These are phyloP conservation scores for Nymphalis io DNA, from an alignment of 1,140 invertebrate species.

Conservation along the genomic window DNA sequence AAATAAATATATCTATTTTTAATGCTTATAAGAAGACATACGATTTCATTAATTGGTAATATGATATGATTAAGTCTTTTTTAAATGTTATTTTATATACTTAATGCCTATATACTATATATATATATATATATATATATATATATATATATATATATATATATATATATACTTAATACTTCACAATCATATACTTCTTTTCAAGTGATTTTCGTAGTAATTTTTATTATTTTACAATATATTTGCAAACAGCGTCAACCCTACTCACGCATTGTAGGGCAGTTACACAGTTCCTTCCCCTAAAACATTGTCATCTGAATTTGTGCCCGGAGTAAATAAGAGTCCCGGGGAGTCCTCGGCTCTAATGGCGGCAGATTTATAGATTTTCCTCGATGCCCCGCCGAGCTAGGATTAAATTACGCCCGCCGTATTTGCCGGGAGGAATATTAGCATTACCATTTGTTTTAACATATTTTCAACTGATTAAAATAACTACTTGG, in stretches of 20 bases:
- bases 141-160: no score
- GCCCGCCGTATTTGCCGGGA: slow-evolving; percentile 70
- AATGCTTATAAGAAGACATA: no score
- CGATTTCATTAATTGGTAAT: no score
- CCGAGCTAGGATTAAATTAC: slow-evolving; percentile 75
- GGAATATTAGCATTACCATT: slow-evolving; percentile 76
- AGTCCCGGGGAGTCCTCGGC: slow-evolving; percentile 71
- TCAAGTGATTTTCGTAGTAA: no score
- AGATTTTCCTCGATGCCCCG: slow-evolving; percentile 77
- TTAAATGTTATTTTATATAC: no score
- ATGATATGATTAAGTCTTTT: no score
- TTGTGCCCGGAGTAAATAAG: slow-evolving; percentile 80
- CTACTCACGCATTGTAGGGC: slow-evolving; percentile 55
- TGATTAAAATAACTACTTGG: slow-evolving; percentile 50
- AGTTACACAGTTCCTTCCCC: slow-evolving; percentile 76
- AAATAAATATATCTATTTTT: no score
- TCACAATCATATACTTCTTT: no score
- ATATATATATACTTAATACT: no score
- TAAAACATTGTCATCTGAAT: slow-evolving; percentile 81
- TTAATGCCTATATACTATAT: no score
- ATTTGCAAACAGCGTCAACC: slow-evolving; percentile 44
- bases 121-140: no score
- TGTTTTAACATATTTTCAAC: slow-evolving; percentile 64
- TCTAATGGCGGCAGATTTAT: slow-evolving; percentile 80
- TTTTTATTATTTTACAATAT: neutral